Conservation (phyloP, 2,888 invertebrate species). For the Drosophila buzzatii region DNA sequence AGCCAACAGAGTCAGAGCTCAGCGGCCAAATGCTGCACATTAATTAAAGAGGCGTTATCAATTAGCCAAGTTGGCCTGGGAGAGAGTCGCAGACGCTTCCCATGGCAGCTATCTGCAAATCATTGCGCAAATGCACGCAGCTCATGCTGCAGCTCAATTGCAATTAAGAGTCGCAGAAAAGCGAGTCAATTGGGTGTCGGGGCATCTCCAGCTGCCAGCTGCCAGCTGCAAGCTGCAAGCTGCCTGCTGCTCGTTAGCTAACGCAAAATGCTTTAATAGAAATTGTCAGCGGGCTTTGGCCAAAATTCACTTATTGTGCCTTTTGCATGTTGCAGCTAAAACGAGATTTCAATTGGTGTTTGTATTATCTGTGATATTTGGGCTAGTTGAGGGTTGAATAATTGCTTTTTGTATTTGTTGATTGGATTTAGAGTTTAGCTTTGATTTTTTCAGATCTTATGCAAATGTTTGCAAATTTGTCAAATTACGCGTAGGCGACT, state of each 20-base stretch:
- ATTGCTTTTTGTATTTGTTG: slow-evolving; percentile 42
- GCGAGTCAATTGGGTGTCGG: slow-evolving; percentile 35
- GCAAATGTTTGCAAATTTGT: slow-evolving; percentile 75
- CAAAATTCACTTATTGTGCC: slow-evolving; percentile 55
- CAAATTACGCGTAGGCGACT: slow-evolving; percentile 71
- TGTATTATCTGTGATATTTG: background rate
- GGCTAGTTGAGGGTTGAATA: slow-evolving; percentile 17
- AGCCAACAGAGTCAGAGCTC: slow-evolving; percentile 28
- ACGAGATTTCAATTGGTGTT: background rate
- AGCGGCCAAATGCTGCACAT: slow-evolving; percentile 45
- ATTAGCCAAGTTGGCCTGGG: slow-evolving; percentile 42
- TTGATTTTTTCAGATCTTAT: slow-evolving; percentile 52
- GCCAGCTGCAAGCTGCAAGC: slow-evolving; percentile 10
- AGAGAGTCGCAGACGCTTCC: slow-evolving; percentile 22
- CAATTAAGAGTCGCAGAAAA: slow-evolving; percentile 68
- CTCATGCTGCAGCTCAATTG: slow-evolving; percentile 71
- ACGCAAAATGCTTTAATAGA: slow-evolving; percentile 63
- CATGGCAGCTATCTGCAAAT: slow-evolving; percentile 69
- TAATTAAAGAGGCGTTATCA: slow-evolving; percentile 72
- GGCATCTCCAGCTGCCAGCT: slow-evolving; percentile 1
- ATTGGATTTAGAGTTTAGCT: slow-evolving; percentile 49
- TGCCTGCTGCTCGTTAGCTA: slow-evolving; percentile 53
- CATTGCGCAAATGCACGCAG: slow-evolving; percentile 77
- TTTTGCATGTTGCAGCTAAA: background rate
- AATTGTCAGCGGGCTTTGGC: slow-evolving; percentile 45